A percentile compares a stretch with the other conserved stretches of the same genome.
These are phyloP conservation scores for Monoplex corrugatus DNA, from an alignment of 2,888 invertebrate genomes.

Conservation along the genomic window DNA sequence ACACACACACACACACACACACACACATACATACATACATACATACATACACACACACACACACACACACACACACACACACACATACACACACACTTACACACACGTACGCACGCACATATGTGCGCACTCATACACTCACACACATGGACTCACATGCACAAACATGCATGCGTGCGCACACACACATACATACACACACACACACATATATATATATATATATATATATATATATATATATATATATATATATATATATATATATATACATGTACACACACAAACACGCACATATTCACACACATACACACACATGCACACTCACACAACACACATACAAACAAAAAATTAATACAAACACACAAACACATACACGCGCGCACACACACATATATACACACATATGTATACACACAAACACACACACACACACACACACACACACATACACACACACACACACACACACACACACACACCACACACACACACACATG, in stretches of 20 bases:
- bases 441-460: not conserved
- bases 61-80: not conserved
- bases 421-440: not conserved
- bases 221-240: not conserved
- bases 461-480: not conserved
- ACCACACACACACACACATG: not conserved
- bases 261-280: not conserved
- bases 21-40: not conserved
- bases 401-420: no score
- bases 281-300: not conserved
- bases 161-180: not conserved
- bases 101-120: not conserved
- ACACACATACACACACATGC: not conserved
- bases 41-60: not conserved
- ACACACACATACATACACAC: not conserved
- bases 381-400: not conserved
- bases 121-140: not conserved
- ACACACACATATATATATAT: not conserved
- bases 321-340: not conserved
- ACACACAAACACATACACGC: no score
- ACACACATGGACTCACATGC: not conserved
- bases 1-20: not conserved
- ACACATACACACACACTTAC: not conserved
- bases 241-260: not conserved
- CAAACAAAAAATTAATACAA: no score